A percentile compares a stretch with the other conserved stretches of the same genome.
Evolutionary conservation across 1,140 invertebrate genomes (phyloP).

Genomic region (Parasteatoda tepidariorum): DNA sequence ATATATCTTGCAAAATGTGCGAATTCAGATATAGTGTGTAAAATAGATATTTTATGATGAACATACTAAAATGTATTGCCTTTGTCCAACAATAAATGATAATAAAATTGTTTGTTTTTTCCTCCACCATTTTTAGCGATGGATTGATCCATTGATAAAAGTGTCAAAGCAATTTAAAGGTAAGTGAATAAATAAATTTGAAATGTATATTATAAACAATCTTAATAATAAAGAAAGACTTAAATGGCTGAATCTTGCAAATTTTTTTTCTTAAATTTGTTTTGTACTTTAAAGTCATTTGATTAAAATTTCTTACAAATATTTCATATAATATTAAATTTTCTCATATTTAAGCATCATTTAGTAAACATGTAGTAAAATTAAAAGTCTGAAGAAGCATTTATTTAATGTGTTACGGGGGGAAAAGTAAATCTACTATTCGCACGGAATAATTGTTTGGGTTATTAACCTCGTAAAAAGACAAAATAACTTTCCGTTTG

Average conservation of each 20-base stretch:
- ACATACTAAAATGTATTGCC: too few species aligned
- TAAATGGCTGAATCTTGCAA: not conserved
- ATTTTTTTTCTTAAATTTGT: not conserved
- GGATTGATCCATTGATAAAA: constrained; percentile 87
- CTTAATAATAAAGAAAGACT: not conserved
- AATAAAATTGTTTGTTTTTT: not conserved
- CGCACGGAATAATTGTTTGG: too few species aligned
- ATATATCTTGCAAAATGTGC: too few species aligned
- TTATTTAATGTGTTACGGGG: too few species aligned
- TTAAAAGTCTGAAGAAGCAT: too few species aligned
- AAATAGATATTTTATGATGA: too few species aligned
- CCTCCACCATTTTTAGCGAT: constrained; percentile 76
- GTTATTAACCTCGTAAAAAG: too few species aligned
- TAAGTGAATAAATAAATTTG: constrained; percentile 63
- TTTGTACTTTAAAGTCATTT: not conserved
- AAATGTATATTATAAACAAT: not conserved
- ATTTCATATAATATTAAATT: not conserved
- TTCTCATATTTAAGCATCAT: not conserved
- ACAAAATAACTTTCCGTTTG: too few species aligned
- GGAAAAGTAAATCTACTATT: too few species aligned
- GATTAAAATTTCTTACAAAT: not conserved
- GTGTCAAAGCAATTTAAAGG: constrained; percentile 83
- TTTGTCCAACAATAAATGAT: too few species aligned
- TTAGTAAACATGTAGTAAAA: not conserved
- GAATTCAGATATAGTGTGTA: too few species aligned